Evolutionary conservation across 92 coral and sea anemone species (phyloP).

Genomic region (Scolanthus callimorphus): DNA sequence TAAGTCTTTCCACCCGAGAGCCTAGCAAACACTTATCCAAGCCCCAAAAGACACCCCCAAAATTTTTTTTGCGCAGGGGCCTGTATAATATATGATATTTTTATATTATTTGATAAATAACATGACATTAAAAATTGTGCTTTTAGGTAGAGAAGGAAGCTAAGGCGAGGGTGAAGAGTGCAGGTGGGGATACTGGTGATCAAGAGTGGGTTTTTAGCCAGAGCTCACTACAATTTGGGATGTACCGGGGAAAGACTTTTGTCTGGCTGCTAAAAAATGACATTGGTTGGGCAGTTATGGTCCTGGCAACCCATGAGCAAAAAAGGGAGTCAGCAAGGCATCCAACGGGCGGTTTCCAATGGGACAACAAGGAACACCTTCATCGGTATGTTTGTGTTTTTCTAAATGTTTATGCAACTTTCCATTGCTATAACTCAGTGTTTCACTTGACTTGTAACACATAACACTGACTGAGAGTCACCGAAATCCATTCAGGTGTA

Average conservation of each 20-base stretch:
- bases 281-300: constrained; percentile 10
- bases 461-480: no score
- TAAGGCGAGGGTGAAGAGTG: neutral
- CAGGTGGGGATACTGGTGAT: neutral
- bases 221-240: constrained; percentile 42
- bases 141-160: neutral
- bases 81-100: no score
- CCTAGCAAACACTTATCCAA: no score
- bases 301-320: neutral
- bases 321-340: neutral
- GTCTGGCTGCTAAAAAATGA: constrained; percentile 49
- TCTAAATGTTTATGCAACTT: neutral
- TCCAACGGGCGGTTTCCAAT: neutral
- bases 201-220: neutral
- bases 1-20: no score
- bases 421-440: no score
- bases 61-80: no score
- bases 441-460: no score
- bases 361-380: neutral
- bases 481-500: no score
- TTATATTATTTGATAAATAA: neutral
- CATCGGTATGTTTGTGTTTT: neutral
- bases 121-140: neutral
- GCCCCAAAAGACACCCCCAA: no score
- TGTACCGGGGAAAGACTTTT: constrained; percentile 41